phyloP scores from a whole-genome alignment of 2,113 vertebrate species.

The Oreochromis tanganicae region DNA sequence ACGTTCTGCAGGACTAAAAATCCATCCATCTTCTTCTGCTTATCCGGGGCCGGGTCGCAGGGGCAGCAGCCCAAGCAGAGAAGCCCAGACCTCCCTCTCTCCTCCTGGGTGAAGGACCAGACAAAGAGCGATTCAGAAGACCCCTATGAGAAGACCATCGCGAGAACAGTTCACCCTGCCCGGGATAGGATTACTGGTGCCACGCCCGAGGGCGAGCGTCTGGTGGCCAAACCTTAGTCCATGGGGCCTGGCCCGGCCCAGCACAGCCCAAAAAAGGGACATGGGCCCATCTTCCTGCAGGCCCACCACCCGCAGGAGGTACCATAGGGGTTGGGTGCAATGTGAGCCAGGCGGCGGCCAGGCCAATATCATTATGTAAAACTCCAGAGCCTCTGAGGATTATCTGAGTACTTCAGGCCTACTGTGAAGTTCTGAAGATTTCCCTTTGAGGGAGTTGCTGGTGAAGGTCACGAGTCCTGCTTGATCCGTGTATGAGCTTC shows the following conservation, averaged over 20 bases:
- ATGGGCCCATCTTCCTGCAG: not conserved
- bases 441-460: not conserved
- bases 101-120: not conserved
- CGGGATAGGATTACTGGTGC: not conserved
- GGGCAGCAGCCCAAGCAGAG: not conserved
- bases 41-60: not conserved
- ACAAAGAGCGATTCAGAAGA: not conserved
- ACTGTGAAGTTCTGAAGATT: not conserved
- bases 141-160: not conserved
- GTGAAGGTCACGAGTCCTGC: not conserved
- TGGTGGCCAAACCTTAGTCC: not conserved
- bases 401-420: not conserved
- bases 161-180: not conserved
- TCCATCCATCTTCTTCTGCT: not conserved
- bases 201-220: not conserved
- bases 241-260: not conserved
- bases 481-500: not conserved
- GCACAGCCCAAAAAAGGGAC: not conserved
- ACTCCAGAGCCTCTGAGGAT: not conserved
- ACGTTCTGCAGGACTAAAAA: not conserved
- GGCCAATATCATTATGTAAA: not conserved
- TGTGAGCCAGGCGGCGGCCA: not conserved
- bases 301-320: not conserved
- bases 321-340: not conserved
- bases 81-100: not conserved